phyloP scores from a whole-genome alignment of 2,113 vertebrate genomes.

The Heterocephalus glaber region DNA sequence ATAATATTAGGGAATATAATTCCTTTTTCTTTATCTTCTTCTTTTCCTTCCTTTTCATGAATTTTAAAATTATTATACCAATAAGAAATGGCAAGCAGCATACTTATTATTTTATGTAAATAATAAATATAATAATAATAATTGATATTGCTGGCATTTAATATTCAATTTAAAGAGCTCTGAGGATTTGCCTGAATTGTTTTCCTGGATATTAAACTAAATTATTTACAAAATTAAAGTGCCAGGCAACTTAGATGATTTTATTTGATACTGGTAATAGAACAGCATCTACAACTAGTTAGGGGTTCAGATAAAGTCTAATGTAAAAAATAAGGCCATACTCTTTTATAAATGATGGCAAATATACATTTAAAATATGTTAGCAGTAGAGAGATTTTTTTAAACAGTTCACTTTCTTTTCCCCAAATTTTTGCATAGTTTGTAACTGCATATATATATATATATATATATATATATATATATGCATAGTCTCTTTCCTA shows the following conservation, averaged over 20 bases:
- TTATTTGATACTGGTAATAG: neutral
- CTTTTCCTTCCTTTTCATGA: neutral
- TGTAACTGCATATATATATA: neutral
- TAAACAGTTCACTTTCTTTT: neutral
- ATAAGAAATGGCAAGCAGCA: neutral
- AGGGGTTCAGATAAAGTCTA: neutral
- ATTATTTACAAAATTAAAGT: neutral
- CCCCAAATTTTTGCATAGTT: neutral
- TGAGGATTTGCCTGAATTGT: neutral
- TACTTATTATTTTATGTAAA: neutral
- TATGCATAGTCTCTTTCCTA: neutral
- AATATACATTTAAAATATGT: neutral
- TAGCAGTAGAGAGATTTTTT: neutral
- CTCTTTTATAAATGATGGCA: neutral
- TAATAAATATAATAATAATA: neutral
- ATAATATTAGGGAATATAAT: neutral
- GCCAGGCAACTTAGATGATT: neutral
- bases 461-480: neutral
- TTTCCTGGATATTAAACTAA: neutral
- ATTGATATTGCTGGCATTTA: neutral
- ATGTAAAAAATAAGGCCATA: neutral
- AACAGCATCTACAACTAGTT: neutral
- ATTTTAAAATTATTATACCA: neutral
- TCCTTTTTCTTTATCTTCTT: neutral
- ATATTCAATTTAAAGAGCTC: conserved; percentile 24